Conservation (phyloP, 2,797 vertebrate genomes). For the Coranthus polyacanthus region DNA sequence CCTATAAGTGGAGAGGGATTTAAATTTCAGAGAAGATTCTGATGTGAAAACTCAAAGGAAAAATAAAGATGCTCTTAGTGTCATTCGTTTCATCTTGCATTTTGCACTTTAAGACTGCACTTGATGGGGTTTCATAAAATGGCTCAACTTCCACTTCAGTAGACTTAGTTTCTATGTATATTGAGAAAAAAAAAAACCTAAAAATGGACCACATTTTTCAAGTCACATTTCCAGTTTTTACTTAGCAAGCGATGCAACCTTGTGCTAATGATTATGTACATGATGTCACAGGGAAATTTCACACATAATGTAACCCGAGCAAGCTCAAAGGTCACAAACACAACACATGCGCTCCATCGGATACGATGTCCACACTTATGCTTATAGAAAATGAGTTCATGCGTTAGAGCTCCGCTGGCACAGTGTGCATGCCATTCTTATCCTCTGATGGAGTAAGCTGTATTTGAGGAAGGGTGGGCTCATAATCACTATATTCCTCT, state of each 20-base stretch:
- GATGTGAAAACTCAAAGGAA: conserved; percentile 21
- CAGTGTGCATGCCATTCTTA: conserved; percentile 66
- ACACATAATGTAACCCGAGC: conserved; percentile 60
- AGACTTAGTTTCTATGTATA: not conserved
- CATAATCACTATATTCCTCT: conserved; percentile 52
- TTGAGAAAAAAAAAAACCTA: too few relatives aligned
- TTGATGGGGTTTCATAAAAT: conserved; percentile 3
- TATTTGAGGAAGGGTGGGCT: conserved; percentile 39
- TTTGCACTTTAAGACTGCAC: not conserved
- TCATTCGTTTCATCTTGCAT: not conserved
- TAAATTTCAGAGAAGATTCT: conserved; percentile 33
- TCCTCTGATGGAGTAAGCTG: conserved; percentile 63
- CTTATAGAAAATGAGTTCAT: conserved; percentile 70
- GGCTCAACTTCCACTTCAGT: not conserved
- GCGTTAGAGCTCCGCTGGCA: conserved; percentile 45
- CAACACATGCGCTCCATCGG: conserved; percentile 36
- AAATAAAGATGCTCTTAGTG: conserved; percentile 4
- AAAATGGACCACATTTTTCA: too few relatives aligned
- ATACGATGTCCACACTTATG: conserved; percentile 32
- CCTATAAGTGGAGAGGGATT: conserved; percentile 25
- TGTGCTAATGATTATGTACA: conserved; percentile 65
- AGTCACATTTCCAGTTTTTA: not conserved
- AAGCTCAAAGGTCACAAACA: conserved; percentile 67
- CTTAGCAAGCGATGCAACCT: conserved; percentile 40
- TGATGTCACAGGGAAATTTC: conserved; percentile 63